Evolutionary conservation across 2,888 invertebrate genomes (phyloP), one percentile per base, ranked within the genome.

Genomic region (Dioctria linearis): DNA sequence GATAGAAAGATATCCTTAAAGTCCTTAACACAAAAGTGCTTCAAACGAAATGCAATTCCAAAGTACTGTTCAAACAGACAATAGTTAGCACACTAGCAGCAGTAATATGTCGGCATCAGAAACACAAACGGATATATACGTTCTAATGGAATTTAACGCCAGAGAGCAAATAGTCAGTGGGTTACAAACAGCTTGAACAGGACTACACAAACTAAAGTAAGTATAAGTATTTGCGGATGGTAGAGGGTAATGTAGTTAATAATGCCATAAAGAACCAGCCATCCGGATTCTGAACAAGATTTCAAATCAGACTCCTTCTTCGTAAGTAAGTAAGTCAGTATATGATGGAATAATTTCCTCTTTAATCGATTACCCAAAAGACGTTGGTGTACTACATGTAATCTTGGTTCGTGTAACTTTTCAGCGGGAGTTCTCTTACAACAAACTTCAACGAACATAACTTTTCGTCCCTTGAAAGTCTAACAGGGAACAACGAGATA

Each of bases 371-470:
- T 79, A 67, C 71, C 25, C 61, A n/a, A 67, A 46, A 54, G 46
- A 71, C 51, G 46, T 40, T 39, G 61, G 79, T 59, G 51, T 39
- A 61, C 25, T 25, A 25, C 59, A 49, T 67, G 49, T 79, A 79
- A 69, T 79, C 79, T 59, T 59, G 54, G 57, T 59, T 66, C 78
- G 49, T 79, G 78, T 79, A 79, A 79, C 79, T 79, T 79, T 79
- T 69, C 79, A 69, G 61, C 79, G 69, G 69, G 69, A 61, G 59
- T 79, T 79, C 73, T 71, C 79, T 67, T 79, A 69, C 79, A 67
- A 71, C 25, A 25, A 25, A 25, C 67, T 79, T 69, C 49, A 65
- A 54, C 46, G 46, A 51, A 71, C 79, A 79, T 79, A 66, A 78
- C 78, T 66, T 78, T 42, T 66, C 51, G 66, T 65, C 49, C 76